Base-by-base conservation (phyloP, 2,888 invertebrate species). In the Steinernema hermaphroditum region DNA sequence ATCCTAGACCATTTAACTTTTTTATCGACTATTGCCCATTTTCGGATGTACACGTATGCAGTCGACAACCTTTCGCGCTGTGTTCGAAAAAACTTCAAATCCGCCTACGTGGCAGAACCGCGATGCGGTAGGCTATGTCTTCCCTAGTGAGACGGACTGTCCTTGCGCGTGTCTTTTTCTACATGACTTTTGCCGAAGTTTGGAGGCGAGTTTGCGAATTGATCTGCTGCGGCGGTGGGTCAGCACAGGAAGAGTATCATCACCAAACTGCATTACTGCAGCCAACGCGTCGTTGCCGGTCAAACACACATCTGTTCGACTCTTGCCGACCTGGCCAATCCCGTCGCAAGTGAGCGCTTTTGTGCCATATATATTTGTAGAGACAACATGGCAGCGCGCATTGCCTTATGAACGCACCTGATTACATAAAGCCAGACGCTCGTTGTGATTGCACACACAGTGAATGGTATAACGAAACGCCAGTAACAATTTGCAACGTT, bases 141-240 rank as follows among this genome's bases (percentile, higher is more conserved):
- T 37, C 19, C 50, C 24, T 19, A 50, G 50, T 16, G 34, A 62
- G 32, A 62, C 32, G 29, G 14, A 32, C 32, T 62, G 62, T 32
- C 62, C 62, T 62, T 62, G 62, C 34, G 62, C 29, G 27, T 62
- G 32, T 62, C 32, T 62, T 62, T 32, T 62, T 62, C 27, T 27
- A 16, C 62, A 62, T 32, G 62, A 62, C 12, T n/a, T 16, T 27
- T 32, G 29, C 29, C 29, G 32, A 22, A 32, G 62, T 62, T 62
- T 62, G 32, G 62, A 62, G 62, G 62, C 62, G 32, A 62, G 62
- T 62, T 62, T 62, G 32, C 62, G 62, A 27, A 62, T 62, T 62
- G 62, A 62, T 32, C 34, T 32, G 62, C 62, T 12, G 16, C 62
- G 32, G 62, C 9, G 62, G 62, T 62, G 32, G 62, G 62, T 62